Conservation (phyloP, 1,140 invertebrate genomes). For the Calephelis virginiensis region DNA sequence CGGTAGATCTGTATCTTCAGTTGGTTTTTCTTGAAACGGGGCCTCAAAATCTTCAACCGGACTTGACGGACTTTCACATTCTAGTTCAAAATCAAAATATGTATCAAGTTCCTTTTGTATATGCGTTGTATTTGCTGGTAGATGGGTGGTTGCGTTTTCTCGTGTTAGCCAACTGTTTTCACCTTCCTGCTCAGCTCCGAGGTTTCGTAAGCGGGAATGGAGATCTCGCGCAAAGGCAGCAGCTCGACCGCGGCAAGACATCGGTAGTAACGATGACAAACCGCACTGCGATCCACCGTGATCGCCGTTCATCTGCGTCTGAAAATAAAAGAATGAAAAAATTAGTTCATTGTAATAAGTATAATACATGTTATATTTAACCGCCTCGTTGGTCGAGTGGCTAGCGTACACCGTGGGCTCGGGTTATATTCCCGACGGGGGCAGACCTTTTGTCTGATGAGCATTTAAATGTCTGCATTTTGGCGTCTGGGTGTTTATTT, state of each 20-base stretch:
- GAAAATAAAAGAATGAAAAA: conserved; percentile 39
- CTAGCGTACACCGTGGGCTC: too few species aligned
- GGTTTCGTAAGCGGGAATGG: conserved; percentile 84
- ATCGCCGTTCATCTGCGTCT: conserved; percentile 78
- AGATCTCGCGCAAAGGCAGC: conserved; percentile 88
- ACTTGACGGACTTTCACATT: conserved; percentile 82
- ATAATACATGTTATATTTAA: too few species aligned
- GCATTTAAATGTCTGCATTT: too few species aligned
- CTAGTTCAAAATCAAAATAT: conserved; percentile 80
- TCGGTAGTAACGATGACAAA: conserved; percentile 76
- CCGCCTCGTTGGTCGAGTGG: too few species aligned
- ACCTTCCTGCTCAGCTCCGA: conserved; percentile 78
- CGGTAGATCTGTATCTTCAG: conserved; percentile 71
- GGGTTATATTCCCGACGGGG: too few species aligned
- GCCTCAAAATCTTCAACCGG: conserved; percentile 82
- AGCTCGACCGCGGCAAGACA: conserved; percentile 87
- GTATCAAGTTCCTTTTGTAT: conserved; percentile 74
- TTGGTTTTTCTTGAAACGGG: conserved; percentile 64
- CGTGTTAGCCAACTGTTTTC: conserved; percentile 73
- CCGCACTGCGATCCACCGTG: conserved; percentile 70
- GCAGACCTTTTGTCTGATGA: too few species aligned
- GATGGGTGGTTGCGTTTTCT: conserved; percentile 45
- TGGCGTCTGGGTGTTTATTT: too few species aligned
- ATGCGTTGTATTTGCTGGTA: conserved; percentile 62
- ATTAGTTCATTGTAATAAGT: neutral